These are phyloP conservation scores for Phyto melanocephala DNA, from an alignment of 2,888 invertebrate genomes.

Conservation along the genomic window DNA sequence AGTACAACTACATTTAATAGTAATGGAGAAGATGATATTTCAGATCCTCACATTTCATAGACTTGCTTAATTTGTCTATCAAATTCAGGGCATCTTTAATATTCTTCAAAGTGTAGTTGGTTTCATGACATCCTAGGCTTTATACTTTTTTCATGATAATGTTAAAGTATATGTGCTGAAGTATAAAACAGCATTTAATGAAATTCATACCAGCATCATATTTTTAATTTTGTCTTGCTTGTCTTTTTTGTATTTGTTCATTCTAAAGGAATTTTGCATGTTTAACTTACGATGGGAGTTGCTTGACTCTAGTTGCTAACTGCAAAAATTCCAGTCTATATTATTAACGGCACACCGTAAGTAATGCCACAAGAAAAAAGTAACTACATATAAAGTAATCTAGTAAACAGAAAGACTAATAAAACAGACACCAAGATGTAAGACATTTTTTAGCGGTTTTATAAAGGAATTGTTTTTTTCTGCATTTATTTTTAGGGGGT, in stretches of 20 bases:
- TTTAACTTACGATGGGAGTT: conserved; percentile 20
- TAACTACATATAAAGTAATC: not conserved
- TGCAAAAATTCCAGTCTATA: not conserved
- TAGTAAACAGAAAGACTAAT: not conserved
- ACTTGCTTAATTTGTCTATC: no score
- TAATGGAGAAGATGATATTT: not conserved
- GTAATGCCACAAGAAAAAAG: not conserved
- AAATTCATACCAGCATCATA: conserved; percentile 24
- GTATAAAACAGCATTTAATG: conserved; percentile 19
- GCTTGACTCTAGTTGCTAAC: conserved; percentile 1
- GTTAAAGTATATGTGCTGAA: not conserved
- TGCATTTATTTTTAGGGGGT: no score
- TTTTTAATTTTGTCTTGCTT: no score
- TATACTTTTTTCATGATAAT: no score
- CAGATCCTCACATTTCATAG: no score
- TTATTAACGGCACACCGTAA: not conserved
- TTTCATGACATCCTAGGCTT: no score
- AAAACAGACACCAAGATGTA: not conserved
- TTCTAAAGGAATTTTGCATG: conserved; percentile 15
- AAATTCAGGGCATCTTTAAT: no score
- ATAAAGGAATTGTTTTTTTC: no score
- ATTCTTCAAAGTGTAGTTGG: no score
- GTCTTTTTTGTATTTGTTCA: not conserved
- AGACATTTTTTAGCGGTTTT: not conserved
- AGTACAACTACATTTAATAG: not conserved